Evolutionary conservation across 2,797 vertebrate genomes (phyloP).

Genomic region (Euthynnus affinis): DNA sequence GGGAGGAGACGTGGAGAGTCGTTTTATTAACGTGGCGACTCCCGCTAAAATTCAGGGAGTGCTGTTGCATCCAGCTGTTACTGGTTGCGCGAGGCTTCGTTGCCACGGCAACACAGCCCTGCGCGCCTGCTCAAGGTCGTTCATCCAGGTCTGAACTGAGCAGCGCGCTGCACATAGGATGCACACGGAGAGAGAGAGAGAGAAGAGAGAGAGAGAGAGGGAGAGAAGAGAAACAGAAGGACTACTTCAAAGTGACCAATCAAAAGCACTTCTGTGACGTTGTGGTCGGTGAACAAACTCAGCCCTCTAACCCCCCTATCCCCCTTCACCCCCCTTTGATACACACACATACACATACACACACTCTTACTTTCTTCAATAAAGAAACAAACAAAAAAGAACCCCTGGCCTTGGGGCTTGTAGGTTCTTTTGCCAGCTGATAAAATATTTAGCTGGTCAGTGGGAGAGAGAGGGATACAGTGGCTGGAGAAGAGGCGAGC

Average conservation of each 20-base stretch:
- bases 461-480: conserved; percentile 62
- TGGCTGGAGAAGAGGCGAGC: conserved; percentile 69
- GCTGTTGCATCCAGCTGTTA: conserved; percentile 88
- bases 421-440: conserved; percentile 81
- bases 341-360: background rate
- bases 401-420: conserved; percentile 70
- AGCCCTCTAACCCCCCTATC: background rate
- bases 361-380: conserved; percentile 50
- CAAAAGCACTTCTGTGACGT: conserved; percentile 65
- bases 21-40: conserved; percentile 83
- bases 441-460: conserved; percentile 85
- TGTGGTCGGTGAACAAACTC: conserved; percentile 59
- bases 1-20: conserved; percentile 70
- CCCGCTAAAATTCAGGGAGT: conserved; percentile 84
- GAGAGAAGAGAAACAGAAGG: conserved; percentile 33
- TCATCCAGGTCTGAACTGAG: conserved; percentile 87
- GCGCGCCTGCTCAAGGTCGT: conserved; percentile 94
- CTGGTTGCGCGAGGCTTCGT: conserved; percentile 88
- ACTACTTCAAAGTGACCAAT: conserved; percentile 83
- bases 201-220: conserved; percentile 12
- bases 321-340: background rate
- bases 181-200: conserved; percentile 49
- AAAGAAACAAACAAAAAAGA: conserved; percentile 74
- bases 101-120: conserved; percentile 91
- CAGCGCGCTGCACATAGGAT: conserved; percentile 75